Evolutionary conservation across 1,140 invertebrate species (phyloP), one percentile per base, ranked within the genome.

Genomic region (Plectrocnemia conspersa): DNA sequence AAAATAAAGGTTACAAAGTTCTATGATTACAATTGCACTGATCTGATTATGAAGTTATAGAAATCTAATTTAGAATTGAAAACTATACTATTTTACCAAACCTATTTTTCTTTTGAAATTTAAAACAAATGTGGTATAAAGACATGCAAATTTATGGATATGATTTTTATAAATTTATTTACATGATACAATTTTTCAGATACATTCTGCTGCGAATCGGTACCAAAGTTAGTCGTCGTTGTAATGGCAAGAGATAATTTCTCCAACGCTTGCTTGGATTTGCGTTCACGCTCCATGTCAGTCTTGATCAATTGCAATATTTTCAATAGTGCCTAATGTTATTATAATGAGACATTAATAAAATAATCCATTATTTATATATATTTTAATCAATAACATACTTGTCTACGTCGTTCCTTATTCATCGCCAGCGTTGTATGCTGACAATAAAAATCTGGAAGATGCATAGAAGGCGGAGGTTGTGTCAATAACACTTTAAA

Each of bases 391-490:
- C 29, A 11, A 11, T 47, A 5, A 59, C 59, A 56, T 68, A 83
- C 84, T 69, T 89, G 83, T 75, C 89, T 91, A 63, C 93, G 77
- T 42, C 93, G 73, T 64, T 95, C 93, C 46, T 82, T 78, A 68
- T 96, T 94, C 93, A 97, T 96, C 10, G 88, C 86, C 58, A 95
- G 80, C 1, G 89, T 91, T 45, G 89, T 84, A 72, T 97, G 92
- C 71, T 97, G 93, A 55, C 92, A 92, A 72, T 94, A 96, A 74
- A 94, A 95, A 68, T 96, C 91, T 0, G 93, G 89, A 27, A 97
- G 71, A 21, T 94, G 75, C 69, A 67, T 96, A 88, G 62, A 76
- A 75, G 56, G 77, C 71, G 3, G 77, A 72, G 45, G 77, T 73
- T 16, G 69, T 0, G 64, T 65, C 4, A 72, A 61, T 22, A 73